phyloP scores from a whole-genome alignment of 2,113 vertebrate genomes.

The Pteronura brasiliensis region DNA sequence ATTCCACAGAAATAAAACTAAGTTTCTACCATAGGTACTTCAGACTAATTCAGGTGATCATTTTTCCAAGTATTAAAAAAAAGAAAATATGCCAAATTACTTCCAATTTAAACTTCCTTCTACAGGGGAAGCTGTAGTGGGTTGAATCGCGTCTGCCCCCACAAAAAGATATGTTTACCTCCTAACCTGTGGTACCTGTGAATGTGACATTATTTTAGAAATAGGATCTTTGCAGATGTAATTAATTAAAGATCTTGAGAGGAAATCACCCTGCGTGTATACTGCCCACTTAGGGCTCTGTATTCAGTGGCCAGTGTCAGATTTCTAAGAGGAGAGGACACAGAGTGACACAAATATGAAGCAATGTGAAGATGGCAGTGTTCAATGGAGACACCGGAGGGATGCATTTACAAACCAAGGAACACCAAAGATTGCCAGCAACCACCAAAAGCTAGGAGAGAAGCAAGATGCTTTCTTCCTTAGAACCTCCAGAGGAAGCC shows the following conservation, averaged over 20 bases:
- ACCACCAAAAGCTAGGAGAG: neutral
- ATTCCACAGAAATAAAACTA: neutral
- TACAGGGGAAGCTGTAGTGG: neutral
- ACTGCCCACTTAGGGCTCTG: neutral
- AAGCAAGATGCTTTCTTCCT: neutral
- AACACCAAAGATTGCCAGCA: neutral
- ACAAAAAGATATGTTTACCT: neutral
- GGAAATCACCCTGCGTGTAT: neutral
- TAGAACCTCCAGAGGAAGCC: neutral
- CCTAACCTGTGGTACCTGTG: neutral
- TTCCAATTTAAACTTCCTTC: slow-evolving; percentile 9
- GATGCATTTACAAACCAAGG: neutral
- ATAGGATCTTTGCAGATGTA: neutral
- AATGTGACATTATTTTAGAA: neutral
- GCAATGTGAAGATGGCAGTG: neutral
- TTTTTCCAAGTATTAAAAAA: neutral
- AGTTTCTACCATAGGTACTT: neutral
- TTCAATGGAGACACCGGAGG: neutral
- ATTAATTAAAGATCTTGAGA: neutral
- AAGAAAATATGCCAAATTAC: neutral
- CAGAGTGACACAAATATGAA: neutral
- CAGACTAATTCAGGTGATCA: neutral
- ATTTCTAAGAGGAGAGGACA: neutral
- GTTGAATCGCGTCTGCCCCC: neutral
- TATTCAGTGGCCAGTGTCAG: neutral